A percentile compares a stretch with the other conserved stretches of the same genome.
phyloP scores from a whole-genome alignment of 2,797 vertebrate genomes.

The Threskiornis aethiopicus region DNA sequence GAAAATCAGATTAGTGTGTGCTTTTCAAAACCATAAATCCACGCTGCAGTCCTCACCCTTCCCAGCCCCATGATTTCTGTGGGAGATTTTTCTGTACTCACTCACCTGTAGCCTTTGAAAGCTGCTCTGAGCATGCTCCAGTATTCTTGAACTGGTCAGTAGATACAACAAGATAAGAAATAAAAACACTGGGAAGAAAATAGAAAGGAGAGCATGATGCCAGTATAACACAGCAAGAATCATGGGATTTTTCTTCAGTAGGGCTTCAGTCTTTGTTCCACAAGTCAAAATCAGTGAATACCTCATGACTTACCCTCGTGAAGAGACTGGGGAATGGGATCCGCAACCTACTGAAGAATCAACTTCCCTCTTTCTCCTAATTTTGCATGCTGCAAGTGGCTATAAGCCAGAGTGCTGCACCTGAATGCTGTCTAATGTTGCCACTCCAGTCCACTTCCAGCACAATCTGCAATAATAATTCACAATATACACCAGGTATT shows the following conservation, averaged over 20 bases:
- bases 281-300: not conserved
- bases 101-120: not conserved
- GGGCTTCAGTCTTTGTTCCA: not conserved
- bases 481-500: not conserved
- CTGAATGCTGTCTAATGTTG: not conserved
- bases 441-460: not conserved
- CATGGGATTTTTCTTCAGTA: not conserved
- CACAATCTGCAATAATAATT: not conserved
- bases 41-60: not conserved
- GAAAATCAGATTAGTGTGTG: not conserved
- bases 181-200: not conserved
- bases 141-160: not conserved
- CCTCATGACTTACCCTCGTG: not conserved
- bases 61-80: not conserved
- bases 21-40: not conserved
- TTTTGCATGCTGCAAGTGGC: not conserved
- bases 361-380: not conserved
- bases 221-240: not conserved
- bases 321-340: not conserved
- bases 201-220: not conserved
- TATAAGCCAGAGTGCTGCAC: not conserved
- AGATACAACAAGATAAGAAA: not conserved
- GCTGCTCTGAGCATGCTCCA: not conserved
- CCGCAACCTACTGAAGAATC: not conserved
- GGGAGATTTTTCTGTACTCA: not conserved